These are phyloP conservation scores for Agonum fuliginosum DNA, from an alignment of 2,888 invertebrate genomes.

Conservation along the genomic window DNA sequence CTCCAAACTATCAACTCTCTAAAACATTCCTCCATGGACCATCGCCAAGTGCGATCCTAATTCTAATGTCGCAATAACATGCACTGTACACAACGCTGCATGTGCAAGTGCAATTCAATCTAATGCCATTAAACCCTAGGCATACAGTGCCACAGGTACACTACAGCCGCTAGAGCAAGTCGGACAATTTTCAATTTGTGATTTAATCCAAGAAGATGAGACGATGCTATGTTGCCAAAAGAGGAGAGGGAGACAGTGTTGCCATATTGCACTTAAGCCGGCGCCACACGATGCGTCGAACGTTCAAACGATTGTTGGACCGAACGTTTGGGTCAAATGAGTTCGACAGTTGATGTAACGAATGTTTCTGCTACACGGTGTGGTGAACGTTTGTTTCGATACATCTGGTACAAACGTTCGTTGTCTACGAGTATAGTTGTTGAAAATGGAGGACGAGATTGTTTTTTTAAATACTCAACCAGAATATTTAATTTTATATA, in stretches of 20 bases:
- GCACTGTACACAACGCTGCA: not conserved
- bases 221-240: not conserved
- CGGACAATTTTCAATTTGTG: not conserved
- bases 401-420: too few species aligned
- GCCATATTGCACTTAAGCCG: too few species aligned
- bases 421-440: too few species aligned
- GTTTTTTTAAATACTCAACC: too few species aligned
- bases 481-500: too few species aligned
- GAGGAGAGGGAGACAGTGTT: not conserved
- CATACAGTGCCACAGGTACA: not conserved
- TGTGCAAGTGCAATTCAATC: not conserved
- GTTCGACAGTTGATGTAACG: not conserved
- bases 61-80: not conserved
- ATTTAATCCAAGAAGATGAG: not conserved
- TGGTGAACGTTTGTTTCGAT: too few species aligned
- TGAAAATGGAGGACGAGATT: too few species aligned
- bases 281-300: too few species aligned
- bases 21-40: not conserved
- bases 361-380: too few species aligned
- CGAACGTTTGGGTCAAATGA: not conserved
- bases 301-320: not conserved
- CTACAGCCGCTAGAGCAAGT: not conserved
- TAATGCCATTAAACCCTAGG: not conserved
- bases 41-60: not conserved
- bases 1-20: not conserved